Base-by-base conservation (phyloP, 2,888 invertebrate species). In the Leptogaster cylindrica region DNA sequence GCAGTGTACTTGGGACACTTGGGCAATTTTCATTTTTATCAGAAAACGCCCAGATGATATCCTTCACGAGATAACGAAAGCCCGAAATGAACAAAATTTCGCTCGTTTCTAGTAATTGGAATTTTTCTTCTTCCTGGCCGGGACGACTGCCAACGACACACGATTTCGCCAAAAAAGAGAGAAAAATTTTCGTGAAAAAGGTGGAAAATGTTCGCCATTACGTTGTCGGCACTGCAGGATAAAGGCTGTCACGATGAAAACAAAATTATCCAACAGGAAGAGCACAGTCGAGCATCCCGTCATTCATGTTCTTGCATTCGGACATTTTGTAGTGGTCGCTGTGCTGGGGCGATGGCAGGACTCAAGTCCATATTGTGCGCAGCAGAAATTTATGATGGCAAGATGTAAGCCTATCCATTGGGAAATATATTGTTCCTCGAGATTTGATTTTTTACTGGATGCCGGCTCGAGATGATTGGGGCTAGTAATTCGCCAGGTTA, bases 71-170 rank as follows among this genome's bases (percentile, higher is more conserved):
- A 46, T 58, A 66, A 66, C 33, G 58, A 66, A 46, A 27, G 8
- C 23, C 10, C 7, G 18, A 23, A 14, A 66, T 41, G 58, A 39
- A 14, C 46, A 55, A 44, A 36, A 52, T 44, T 66, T 58, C 46
- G 31, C 33, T 55, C 51, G 44, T 66, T 46, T 52, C 41, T 58
- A 14, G 55, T 58, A 66, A 66, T 66, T 66, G 66, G 66, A 58
- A 66, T 55, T 66, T 55, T 18, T 8, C 2, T 61, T 44, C 46
- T n/a, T 55, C 33, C 39, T 8, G 10, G 31, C 52, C 31, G 10
- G 18, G 46, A 46, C 2, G 20, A 20, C 33, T 20, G 31, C 18
- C 33, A 52, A 33, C 31, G 4, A 12, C n/a, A n/a, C 4, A 18
- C n/a, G 18, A 52, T 31, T n/a, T 10, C 31, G 33, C 55, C 33